phyloP scores from a whole-genome alignment of 2,797 vertebrate species.

The Typhlichthys subterraneus region DNA sequence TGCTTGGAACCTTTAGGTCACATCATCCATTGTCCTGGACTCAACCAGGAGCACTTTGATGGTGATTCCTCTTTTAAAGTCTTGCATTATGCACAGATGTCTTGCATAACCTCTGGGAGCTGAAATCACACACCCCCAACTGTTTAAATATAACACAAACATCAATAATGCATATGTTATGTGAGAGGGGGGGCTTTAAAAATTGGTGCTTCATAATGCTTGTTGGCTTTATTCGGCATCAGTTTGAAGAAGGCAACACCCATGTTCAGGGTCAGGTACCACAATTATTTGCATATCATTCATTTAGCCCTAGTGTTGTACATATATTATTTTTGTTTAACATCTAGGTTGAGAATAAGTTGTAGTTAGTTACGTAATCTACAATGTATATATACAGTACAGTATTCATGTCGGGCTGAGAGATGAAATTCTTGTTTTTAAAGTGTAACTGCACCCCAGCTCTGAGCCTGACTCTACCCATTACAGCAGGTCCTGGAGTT shows the following conservation, averaged over 20 bases:
- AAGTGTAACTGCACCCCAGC: too few species aligned
- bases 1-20: conserved; percentile 29
- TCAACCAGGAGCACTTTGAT: conserved; percentile 11
- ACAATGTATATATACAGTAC: too few species aligned
- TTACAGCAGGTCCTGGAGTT: too few species aligned
- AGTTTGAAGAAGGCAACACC: background rate
- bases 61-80: conserved; percentile 13
- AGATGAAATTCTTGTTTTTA: too few species aligned
- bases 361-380: too few species aligned
- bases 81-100: conserved; percentile 53
- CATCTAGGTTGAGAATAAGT: too few species aligned
- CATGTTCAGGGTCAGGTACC: background rate
- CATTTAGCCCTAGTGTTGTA: too few species aligned
- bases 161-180: conserved; percentile 64
- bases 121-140: conserved; percentile 16
- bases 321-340: too few species aligned
- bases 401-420: too few species aligned
- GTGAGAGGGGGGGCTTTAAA: conserved; percentile 32
- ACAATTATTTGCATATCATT: too few species aligned
- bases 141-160: conserved; percentile 60
- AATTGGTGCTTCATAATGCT: conserved; percentile 40
- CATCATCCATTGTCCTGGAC: conserved; percentile 12
- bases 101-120: conserved; percentile 55
- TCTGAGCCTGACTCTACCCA: too few species aligned
- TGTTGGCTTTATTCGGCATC: background rate